Evolutionary conservation across 2,797 vertebrate genomes (phyloP).

Genomic region (Crax fasciolata): DNA sequence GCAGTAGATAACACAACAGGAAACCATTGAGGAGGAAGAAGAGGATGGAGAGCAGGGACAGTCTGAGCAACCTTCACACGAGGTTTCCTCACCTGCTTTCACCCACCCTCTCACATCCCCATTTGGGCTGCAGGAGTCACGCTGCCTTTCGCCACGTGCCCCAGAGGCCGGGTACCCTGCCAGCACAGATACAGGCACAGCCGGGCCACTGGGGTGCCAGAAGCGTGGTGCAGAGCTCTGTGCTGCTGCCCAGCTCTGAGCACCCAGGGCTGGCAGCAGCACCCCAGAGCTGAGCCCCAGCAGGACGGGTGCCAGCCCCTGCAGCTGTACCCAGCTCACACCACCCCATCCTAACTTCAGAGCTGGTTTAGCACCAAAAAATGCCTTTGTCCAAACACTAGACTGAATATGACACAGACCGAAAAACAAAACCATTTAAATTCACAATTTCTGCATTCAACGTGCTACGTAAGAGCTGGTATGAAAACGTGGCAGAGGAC

Average conservation of each 20-base stretch:
- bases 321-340: not conserved
- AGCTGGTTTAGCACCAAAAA: not conserved
- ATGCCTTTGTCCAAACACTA: not conserved
- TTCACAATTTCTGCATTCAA: not conserved
- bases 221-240: not conserved
- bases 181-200: not conserved
- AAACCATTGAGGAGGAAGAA: not conserved
- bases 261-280: not conserved
- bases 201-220: fast-evolving
- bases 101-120: not conserved
- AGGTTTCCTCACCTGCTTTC: not conserved
- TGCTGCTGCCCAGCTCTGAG: not conserved
- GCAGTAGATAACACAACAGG: not conserved
- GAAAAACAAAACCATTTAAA: not conserved
- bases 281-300: not conserved
- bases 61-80: not conserved
- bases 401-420: not conserved
- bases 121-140: not conserved
- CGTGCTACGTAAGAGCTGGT: not conserved
- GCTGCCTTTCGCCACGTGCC: not conserved
- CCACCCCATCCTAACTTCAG: not conserved
- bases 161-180: not conserved
- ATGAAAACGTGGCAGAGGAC: not conserved
- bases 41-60: not conserved
- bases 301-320: not conserved